Evolutionary conservation across 2,113 vertebrate species (phyloP).

Genomic region (Pedetes capensis): DNA sequence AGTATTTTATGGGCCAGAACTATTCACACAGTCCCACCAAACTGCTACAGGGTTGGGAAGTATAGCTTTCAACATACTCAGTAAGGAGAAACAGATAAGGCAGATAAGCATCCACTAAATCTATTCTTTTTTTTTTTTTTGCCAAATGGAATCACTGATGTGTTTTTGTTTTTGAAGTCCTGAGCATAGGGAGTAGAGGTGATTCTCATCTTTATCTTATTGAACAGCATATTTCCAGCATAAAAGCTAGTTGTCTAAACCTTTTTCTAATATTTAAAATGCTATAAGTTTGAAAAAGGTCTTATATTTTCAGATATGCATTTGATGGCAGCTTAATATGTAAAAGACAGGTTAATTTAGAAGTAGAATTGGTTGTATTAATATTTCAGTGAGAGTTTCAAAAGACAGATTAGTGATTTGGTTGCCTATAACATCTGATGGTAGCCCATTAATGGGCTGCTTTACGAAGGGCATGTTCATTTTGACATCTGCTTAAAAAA

Average conservation of each 20-base stretch:
- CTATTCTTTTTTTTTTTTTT: background rate
- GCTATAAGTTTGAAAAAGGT: background rate
- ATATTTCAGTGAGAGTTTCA: background rate
- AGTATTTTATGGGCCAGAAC: background rate
- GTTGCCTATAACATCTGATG: background rate
- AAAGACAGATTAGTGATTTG: background rate
- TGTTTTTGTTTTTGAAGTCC: background rate
- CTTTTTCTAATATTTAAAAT: background rate
- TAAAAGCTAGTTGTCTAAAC: background rate
- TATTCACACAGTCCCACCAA: background rate
- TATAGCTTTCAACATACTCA: background rate
- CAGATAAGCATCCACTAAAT: background rate
- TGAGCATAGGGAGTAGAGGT: background rate
- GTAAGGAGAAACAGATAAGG: background rate
- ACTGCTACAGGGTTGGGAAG: background rate
- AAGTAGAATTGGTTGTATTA: background rate
- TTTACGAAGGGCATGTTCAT: background rate
- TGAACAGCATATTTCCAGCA: background rate
- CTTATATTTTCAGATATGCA: background rate
- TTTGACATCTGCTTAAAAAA: background rate
- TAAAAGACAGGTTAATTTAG: background rate
- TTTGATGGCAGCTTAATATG: background rate
- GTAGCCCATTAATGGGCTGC: background rate
- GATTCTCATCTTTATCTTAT: background rate
- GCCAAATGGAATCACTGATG: background rate